Evolutionary conservation across 2,888 invertebrate species (phyloP), one percentile per base, ranked within the genome.

Genomic region (Lissocephala sabroskyi): DNA sequence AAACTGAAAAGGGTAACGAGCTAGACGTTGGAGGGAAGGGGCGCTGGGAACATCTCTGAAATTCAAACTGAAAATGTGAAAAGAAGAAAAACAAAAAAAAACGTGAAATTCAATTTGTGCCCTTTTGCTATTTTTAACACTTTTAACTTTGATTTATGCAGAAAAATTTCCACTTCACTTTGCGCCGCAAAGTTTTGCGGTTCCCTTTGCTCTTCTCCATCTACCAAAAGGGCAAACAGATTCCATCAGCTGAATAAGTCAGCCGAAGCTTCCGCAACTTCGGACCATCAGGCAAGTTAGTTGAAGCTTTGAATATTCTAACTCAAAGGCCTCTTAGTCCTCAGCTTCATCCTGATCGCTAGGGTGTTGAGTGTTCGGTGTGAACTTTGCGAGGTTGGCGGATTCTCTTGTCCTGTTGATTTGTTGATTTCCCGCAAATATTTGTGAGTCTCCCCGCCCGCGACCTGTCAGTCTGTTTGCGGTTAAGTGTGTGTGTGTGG

Each of bases 141-240:
- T 73, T 74, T 74, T 66, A 74, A 59, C 73, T 67, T 67, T 73
- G 73, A 73, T 74, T 73, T 73, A 73, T 73, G 62, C 78, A 70
- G 50, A 68, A 77, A 35, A 14, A 74, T 64, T 74, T 75, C 53
- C 73, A 67, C 65, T 64, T 75, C 68, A 75, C 52, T 75, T 75
- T 52, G 51, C 59, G 56, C 52, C 42, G 49, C 14, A 40, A 48
- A 53, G 52, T 50, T 67, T 52, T 49, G 29, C 10, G n/a, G n/a
- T n/a, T n/a, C n/a, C n/a, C n/a, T n/a, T n/a, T n/a, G n/a, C n/a
- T n/a, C n/a, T n/a, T n/a, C n/a, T n/a, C n/a, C n/a, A n/a, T n/a
- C n/a, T n/a, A n/a, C n/a, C n/a, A n/a, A n/a, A n/a, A n/a, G n/a
- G n/a, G n/a, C n/a, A n/a, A n/a, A n/a, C n/a, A n/a, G n/a, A n/a